A percentile compares a stretch with the other conserved stretches of the same genome.
phyloP scores from a whole-genome alignment of 1,140 invertebrate species.

The Yoshiicerus persimilis region DNA sequence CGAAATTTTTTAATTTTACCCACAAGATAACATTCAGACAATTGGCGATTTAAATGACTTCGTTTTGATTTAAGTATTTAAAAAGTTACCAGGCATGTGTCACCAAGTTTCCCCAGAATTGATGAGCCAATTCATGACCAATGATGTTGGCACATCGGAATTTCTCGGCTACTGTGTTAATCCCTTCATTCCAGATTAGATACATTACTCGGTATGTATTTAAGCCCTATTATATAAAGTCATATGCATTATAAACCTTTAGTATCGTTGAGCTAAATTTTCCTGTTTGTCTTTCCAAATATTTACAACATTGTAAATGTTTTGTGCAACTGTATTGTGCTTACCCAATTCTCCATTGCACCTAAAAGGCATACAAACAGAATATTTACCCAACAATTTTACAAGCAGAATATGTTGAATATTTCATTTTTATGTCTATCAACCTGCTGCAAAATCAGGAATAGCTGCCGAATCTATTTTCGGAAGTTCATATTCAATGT shows the following conservation, averaged over 20 bases:
- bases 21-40: no score
- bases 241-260: not conserved
- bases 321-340: no score
- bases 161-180: not conserved
- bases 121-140: constrained; percentile 47
- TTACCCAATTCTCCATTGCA: constrained; percentile 69
- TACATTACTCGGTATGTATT: constrained; percentile 62
- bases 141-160: constrained; percentile 64
- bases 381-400: not conserved
- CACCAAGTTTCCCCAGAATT: constrained; percentile 67
- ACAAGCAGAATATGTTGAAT: no score
- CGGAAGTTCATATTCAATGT: constrained; percentile 61
- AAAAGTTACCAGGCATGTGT: constrained; percentile 53
- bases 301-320: not conserved
- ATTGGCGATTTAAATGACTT: no score
- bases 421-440: no score
- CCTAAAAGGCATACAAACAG: constrained; percentile 58
- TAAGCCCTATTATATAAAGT: constrained; percentile 63
- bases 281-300: no score
- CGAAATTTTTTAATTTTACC: no score
- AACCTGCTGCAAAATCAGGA: constrained; percentile 65
- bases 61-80: no score
- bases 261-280: no score
- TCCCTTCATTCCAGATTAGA: not conserved
- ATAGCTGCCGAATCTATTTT: constrained; percentile 70